Evolutionary conservation across 1,140 invertebrate genomes (phyloP), one percentile per base, ranked within the genome.

Genomic region (Epicauta chinensis): DNA sequence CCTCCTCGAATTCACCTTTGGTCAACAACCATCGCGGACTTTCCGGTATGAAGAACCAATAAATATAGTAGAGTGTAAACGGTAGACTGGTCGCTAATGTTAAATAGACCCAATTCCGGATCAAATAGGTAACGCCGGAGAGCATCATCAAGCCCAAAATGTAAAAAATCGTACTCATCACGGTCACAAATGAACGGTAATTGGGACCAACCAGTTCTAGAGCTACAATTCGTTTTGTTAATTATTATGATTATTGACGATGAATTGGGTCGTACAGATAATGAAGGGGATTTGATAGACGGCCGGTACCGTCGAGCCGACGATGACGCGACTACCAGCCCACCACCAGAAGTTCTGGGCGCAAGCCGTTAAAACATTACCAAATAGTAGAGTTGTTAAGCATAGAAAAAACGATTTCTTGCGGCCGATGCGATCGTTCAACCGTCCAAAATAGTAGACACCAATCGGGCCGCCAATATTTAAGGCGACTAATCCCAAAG

Each of bases 221-320:
- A 55, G 88, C 91, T 94, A 65, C 61, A 80, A 79, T 48, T 50
- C 44, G 44, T 62, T 30, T 35, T 15, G 36, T 46, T 46, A 17
- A 16, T 13, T 36, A 3, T 23, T 23, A 23, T 23, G 7, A 23
- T 5, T 5, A 23, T 23, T 5, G 7, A 12, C 29, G 16, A 52
- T 32, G 36, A 11, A 51, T n/a, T 17, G 14, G 5, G 45, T 75
- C 82, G 86, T 77, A 93, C 91, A 89, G 64, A 94, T 93, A 51
- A 94, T 93, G 64, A 93, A 94, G 3, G 91, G 91, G 68, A 94
- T 92, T 75, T 95, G 91, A 72, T 93, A 94, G n/a, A 93, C 85
- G 3, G 90, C 91, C 7, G 91, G 91, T 60, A 93, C 90, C 1
- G 90, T 91, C 1, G 93, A 69, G 12, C 91, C 91, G 3, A 92